Percentiles rank a stretch among this genome's conserved stretches.
These are phyloP conservation scores for Paedocypris sp. DNA, from an alignment of 2,113 vertebrate genomes.

Conservation along the genomic window DNA sequence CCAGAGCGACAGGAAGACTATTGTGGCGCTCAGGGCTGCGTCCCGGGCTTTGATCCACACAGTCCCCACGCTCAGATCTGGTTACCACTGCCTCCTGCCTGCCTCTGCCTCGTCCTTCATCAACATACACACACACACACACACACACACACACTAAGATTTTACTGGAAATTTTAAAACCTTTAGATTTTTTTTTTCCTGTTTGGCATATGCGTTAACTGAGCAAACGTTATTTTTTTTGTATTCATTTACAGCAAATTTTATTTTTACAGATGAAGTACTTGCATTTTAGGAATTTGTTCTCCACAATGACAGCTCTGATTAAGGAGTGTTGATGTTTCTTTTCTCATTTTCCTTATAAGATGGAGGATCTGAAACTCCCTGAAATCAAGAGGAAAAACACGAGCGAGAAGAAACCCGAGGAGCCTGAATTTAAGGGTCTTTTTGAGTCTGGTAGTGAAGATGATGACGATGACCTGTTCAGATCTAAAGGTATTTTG, in stretches of 20 bases:
- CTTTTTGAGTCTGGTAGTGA: slow-evolving; percentile 76
- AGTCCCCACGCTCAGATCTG: slow-evolving; percentile 40
- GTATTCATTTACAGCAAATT: too few species aligned
- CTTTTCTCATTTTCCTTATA: slow-evolving; percentile 3
- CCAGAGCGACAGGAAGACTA: slow-evolving; percentile 37
- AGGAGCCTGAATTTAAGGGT: slow-evolving; percentile 81
- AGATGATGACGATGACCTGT: slow-evolving; percentile 56
- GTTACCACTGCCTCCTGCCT: slow-evolving; percentile 32
- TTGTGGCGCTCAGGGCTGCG: slow-evolving; percentile 34
- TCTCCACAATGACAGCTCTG: not conserved
- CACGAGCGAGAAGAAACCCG: slow-evolving; percentile 68
- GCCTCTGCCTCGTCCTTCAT: slow-evolving; percentile 32
- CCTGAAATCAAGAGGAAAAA: slow-evolving; percentile 83
- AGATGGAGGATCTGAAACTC: slow-evolving; percentile 88
- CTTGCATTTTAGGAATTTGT: too few species aligned
- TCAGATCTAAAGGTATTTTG: slow-evolving; percentile 63
- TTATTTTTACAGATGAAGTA: too few species aligned
- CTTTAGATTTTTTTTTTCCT: not conserved
- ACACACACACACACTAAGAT: not conserved
- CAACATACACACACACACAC: slow-evolving; percentile 16
- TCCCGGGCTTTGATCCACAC: slow-evolving; percentile 38
- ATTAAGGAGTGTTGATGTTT: not conserved
- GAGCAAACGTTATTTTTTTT: too few species aligned
- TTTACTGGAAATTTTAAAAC: not conserved
- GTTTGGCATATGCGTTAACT: too few species aligned